These are phyloP conservation scores for Chrysopa pallens DNA, from an alignment of 1,140 invertebrate genomes.

Conservation along the genomic window DNA sequence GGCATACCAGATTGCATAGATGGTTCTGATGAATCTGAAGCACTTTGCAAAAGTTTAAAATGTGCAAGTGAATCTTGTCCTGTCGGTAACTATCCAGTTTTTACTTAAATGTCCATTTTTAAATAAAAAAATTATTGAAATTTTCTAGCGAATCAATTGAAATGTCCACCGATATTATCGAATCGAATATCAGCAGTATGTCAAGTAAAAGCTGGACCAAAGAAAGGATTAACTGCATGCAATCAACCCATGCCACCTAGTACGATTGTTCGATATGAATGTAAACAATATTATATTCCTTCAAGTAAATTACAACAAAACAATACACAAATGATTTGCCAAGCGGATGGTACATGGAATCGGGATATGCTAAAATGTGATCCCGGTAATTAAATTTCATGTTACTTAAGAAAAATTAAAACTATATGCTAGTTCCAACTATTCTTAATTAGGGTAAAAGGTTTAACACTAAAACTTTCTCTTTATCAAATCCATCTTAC, in stretches of 20 bases:
- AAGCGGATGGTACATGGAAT: slow-evolving; percentile 23
- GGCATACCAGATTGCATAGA: slow-evolving; percentile 32
- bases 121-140: background rate
- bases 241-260: slow-evolving; percentile 13
- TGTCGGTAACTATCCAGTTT: background rate
- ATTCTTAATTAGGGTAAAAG: too few species aligned
- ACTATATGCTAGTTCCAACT: too few species aligned
- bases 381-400: slow-evolving; percentile 12
- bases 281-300: slow-evolving; percentile 16
- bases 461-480: too few species aligned
- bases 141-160: background rate
- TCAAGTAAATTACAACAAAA: slow-evolving; percentile 9
- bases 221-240: slow-evolving; percentile 15
- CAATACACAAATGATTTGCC: slow-evolving; percentile 14
- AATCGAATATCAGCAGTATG: slow-evolving; percentile 7
- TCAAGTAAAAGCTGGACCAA: slow-evolving; percentile 13
- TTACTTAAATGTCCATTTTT: background rate
- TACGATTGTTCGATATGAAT: slow-evolving; percentile 16
- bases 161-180: slow-evolving; percentile 4
- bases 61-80: background rate
- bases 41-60: slow-evolving; percentile 4
- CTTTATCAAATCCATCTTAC: too few species aligned
- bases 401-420: too few species aligned
- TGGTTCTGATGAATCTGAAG: slow-evolving; percentile 36
- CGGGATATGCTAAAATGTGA: slow-evolving; percentile 17